Evolutionary conservation across 2,888 invertebrate genomes (phyloP), one percentile per base, ranked within the genome.

Genomic region (Muschampia staudingeri): DNA sequence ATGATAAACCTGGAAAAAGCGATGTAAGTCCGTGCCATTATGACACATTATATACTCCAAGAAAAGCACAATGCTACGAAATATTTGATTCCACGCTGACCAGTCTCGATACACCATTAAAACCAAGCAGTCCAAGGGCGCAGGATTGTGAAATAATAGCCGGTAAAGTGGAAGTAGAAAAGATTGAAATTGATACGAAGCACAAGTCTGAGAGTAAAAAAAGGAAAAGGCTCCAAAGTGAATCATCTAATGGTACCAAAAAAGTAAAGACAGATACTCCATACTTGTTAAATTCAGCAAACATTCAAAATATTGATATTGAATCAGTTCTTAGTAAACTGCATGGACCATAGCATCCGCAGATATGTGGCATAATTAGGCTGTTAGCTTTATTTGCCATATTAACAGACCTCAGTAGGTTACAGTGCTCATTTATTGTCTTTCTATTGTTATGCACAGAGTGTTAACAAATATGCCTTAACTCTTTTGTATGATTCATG

Each of bases 71-170:
- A 85, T 95, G 93, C 86, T 94, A 92, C 80, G 94, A 96, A 84
- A 94, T 97, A 89, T 97, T 97, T 88, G 96, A 96, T 89, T 97
- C 97, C 0, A 96, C 96, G 11, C 88, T 97, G 61, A 95, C 96
- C 2, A 96, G 96, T 87, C 91, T 97, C 87, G 96, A 97, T 86
- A 96, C 97, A 14, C 96, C 97, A 6, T 86, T 96, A 44, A 96
- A 96, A 88, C 73, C 86, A 6, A 86, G 83, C 77, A 93, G 92
- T 86, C 93, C 94, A 30, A 91, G 83, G 83, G 87, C 79, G 48
- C 89, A 78, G 71, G 89, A 91, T 25, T 84, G 86, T 65, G 93
- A 92, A 84, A 87, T 90, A 73, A 88, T 94, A n/a, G 90, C 94
- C 9, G 93, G 94, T 85, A 92, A 95, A 87, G 91, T 94, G 85